Conservation (phyloP, 2,797 vertebrate genomes). For the Amniataba percoides region DNA sequence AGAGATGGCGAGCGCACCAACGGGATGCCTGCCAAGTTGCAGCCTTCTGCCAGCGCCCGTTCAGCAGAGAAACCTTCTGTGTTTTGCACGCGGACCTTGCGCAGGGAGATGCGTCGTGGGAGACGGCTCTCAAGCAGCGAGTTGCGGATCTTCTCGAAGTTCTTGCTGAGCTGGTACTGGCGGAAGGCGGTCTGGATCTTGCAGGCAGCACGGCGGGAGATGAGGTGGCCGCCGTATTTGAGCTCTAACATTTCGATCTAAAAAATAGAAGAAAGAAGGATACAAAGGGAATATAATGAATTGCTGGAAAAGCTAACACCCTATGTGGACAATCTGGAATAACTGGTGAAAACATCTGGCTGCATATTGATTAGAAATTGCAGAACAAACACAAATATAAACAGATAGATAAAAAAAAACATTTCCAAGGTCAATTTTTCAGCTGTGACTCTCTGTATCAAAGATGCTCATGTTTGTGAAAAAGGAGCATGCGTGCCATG, state of each 20-base stretch:
- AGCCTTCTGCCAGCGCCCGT: constrained; percentile 94
- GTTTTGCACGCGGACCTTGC: constrained; percentile 93
- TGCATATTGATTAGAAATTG: neutral
- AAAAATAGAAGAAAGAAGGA: constrained; percentile 45
- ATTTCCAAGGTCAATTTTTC: neutral
- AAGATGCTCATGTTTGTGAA: neutral
- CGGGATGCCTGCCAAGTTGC: constrained; percentile 91
- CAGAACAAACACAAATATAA: neutral
- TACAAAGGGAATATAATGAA: constrained; percentile 33
- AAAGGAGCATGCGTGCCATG: neutral
- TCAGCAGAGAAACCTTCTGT: constrained; percentile 93
- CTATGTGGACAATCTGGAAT: neutral
- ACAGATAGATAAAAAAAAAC: constrained; percentile 1
- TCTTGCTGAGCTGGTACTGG: constrained; percentile 99
- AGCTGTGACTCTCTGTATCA: neutral
- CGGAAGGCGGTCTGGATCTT: constrained; percentile 99
- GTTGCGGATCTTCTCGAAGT: constrained; percentile 99
- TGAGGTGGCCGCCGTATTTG: constrained; percentile 97
- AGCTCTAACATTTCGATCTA: constrained; percentile 99
- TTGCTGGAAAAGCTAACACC: neutral
- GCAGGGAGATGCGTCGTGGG: constrained; percentile 95
- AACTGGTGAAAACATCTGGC: neutral
- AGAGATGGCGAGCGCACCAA: constrained; percentile 94
- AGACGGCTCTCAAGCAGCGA: constrained; percentile 97
- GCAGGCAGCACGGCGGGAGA: constrained; percentile 96